phyloP scores from a whole-genome alignment of 2,888 invertebrate genomes.

The Metellina segmentata region DNA sequence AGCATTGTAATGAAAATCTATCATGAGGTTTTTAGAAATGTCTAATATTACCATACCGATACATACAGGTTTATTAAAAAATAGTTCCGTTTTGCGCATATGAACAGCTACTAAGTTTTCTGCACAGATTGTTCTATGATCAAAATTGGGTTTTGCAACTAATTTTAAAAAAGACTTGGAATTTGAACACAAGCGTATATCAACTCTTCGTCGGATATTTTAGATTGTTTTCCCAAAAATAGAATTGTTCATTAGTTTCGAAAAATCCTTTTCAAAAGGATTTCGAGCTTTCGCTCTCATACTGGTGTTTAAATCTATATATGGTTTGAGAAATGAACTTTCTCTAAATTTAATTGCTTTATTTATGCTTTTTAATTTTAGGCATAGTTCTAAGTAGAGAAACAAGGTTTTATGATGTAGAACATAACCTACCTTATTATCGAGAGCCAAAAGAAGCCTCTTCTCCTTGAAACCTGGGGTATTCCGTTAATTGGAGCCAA shows the following conservation, averaged over 20 bases:
- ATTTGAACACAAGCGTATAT: neutral
- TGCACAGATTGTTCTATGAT: too few species aligned
- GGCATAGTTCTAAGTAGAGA: neutral
- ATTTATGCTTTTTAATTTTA: neutral
- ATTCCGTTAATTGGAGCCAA: neutral
- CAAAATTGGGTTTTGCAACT: too few species aligned
- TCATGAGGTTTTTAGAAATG: too few species aligned
- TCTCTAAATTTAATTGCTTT: too few species aligned
- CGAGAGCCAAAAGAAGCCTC: neutral
- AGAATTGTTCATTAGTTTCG: constrained; percentile 5
- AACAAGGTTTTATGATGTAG: neutral
- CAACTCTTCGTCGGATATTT: neutral
- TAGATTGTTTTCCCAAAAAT: neutral
- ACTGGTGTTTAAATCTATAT: neutral
- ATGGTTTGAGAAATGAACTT: too few species aligned
- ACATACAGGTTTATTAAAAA: too few species aligned
- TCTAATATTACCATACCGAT: too few species aligned
- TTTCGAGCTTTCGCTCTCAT: neutral
- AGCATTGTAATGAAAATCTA: too few species aligned
- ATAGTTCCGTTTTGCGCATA: too few species aligned
- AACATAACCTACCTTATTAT: neutral
- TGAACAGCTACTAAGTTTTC: too few species aligned
- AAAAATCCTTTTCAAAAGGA: constrained; percentile 32
- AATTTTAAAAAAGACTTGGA: neutral
- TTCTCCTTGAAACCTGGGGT: too few species aligned